These are phyloP conservation scores for Acanthosepion esculentum DNA, from an alignment of 2,888 invertebrate genomes.

Conservation along the genomic window DNA sequence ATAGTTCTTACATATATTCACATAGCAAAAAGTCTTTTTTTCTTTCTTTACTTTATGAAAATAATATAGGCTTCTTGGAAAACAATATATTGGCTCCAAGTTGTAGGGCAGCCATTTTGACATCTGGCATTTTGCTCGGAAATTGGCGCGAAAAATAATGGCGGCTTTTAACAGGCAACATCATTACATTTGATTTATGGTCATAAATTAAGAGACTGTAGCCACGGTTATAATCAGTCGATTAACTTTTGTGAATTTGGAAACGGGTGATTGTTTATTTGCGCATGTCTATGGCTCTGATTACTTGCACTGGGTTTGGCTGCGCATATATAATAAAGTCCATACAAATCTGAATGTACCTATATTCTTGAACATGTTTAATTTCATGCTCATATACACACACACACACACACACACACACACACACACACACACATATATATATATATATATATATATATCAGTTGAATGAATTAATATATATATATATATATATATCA, in stretches of 20 bases:
- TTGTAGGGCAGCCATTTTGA: not conserved
- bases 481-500: too few species aligned
- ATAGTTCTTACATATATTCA: not conserved
- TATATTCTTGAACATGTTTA: too few species aligned
- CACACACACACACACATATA: too few species aligned
- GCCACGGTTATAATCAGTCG: not conserved
- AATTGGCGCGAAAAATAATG: constrained; percentile 4
- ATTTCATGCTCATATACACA: too few species aligned
- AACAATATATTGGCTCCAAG: not conserved
- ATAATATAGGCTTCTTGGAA: not conserved
- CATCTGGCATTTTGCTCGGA: not conserved
- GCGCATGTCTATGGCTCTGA: not conserved
- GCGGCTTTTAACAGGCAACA: not conserved
- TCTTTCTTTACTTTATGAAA: not conserved
- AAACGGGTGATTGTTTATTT: not conserved
- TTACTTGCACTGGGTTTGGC: too few species aligned
- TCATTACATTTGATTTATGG: not conserved
- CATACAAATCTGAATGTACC: too few species aligned
- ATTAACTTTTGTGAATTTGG: not conserved
- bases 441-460: too few species aligned
- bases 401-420: too few species aligned
- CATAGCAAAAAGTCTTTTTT: not conserved
- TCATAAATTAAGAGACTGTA: not conserved
- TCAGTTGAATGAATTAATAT: too few species aligned
- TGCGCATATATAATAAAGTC: too few species aligned